phyloP scores from a whole-genome alignment of 1,140 invertebrate genomes.

The Drosophila micromelanica region DNA sequence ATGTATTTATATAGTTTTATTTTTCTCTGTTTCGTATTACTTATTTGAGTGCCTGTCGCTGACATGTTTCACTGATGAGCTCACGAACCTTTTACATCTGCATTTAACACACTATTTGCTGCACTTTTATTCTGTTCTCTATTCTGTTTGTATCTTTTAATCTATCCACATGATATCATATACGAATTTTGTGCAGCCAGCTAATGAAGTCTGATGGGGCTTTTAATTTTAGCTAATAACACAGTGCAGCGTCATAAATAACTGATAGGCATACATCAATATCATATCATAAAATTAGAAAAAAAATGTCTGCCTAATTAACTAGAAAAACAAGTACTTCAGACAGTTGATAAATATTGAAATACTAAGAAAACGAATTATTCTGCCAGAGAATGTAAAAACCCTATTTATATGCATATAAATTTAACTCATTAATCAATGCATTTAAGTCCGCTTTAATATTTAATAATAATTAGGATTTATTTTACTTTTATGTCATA shows the following conservation, averaged over 20 bases:
- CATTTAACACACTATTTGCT: constrained; percentile 25
- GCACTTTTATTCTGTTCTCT: constrained; percentile 18
- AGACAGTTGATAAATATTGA: neutral
- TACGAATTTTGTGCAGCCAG: constrained; percentile 23
- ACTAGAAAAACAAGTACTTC: neutral
- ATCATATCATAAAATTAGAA: constrained; percentile 4
- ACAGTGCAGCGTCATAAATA: constrained; percentile 13
- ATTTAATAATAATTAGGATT: no score
- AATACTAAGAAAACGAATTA: neutral
- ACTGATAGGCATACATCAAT: constrained; percentile 4
- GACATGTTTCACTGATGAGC: constrained; percentile 57
- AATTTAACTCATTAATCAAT: neutral
- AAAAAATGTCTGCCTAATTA: neutral
- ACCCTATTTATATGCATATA: neutral
- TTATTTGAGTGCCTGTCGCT: constrained; percentile 30
- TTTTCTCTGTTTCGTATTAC: constrained; percentile 6
- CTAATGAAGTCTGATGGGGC: constrained; percentile 44
- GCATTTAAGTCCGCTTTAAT: no score
- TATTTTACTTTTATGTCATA: no score
- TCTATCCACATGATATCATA: constrained; percentile 55
- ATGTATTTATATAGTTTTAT: neutral
- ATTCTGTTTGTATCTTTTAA: neutral
- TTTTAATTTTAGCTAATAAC: constrained; percentile 9
- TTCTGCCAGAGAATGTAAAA: no score
- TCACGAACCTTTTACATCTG: constrained; percentile 47